Evolutionary conservation across 2,888 invertebrate genomes (phyloP), one percentile per base, ranked within the genome.

Genomic region (Macrophya annulata): DNA sequence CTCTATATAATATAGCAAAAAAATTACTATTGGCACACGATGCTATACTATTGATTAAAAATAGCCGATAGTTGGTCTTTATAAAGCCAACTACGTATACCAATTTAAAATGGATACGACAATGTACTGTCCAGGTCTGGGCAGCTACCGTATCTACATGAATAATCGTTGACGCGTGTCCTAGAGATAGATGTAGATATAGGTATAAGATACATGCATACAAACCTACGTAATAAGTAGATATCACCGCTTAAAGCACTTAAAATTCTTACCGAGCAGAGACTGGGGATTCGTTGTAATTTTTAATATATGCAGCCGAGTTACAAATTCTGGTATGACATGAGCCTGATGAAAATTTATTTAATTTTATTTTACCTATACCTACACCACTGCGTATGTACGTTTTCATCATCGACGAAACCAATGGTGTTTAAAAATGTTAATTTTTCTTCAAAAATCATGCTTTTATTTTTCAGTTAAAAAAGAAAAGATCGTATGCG

Each of bases 131-230:
- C 51, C 51, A 21, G 31, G 51, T 51, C 81, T 81, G 62, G 43
- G 62, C 62, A 21, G 17, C 81, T 81, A 43, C 81, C 81, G 59
- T 62, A 43, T 62, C 81, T 81, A 43, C 31, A 81, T 81, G 81
- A 81, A 59, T 81, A 81, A 81, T 81, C 81, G 43, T 37, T 43
- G 81, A 81, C 62, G 81, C 81, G 81, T 81, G 81, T 81, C 81
- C 81, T 59, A 81, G 81, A 81, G 81, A 62, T 62, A 25, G 43
- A 21, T 4, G 40, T 62, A 21, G 59, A 40, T 43, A 5, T 77
- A 77, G 43, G 45, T 74, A 74, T 74, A 40, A n/a, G 21, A 4
- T n/a, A 43, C 45, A 74, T 12, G 25, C 15, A 45, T 72, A 72
- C 45, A 45, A 15, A 45, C 43, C 21, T 72, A 72, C 45, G 43